Evolutionary conservation across 1,140 invertebrate species (phyloP), one percentile per base, ranked within the genome.

Genomic region (Venturia canescens): DNA sequence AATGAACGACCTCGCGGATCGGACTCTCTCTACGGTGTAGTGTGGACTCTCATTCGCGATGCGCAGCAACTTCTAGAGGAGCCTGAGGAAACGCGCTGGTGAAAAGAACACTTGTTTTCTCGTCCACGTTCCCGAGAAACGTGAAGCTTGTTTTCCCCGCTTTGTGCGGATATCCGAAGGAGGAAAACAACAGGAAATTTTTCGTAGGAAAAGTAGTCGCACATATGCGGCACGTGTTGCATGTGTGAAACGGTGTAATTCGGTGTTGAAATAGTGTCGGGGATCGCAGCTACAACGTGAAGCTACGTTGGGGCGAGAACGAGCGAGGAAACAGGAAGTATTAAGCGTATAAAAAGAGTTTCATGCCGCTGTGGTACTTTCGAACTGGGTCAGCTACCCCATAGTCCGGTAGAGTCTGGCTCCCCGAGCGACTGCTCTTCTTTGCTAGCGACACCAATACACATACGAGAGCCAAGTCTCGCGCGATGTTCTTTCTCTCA

Each of bases 221-320:
- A 53, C n/a, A n/a, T n/a, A n/a, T n/a, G n/a, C n/a, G 50, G 50
- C 50, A 53, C 50, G 50, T 53, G 50, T 11, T 53, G 5, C n/a
- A 53, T 53, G n/a, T 53, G n/a, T 53, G n/a, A 2, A 53, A 3
- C 50, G 6, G 13, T 5, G 38, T 44, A 44, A 3, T n/a, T 21
- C n/a, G 16, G 50, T 21, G 50, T n/a, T 53, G 50, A 53, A 53
- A 53, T 44, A 44, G 13, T 11, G 50, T 53, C 50, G 11, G 50
- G n/a, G 50, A n/a, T 53, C 50, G 50, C n/a, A n/a, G 50, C 50
- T 1, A 15, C 50, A 84, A 82, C 79, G 83, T 84, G 77, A 80
- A 84, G 82, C 78, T 83, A 81, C 50, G 82, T 78, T 78, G 50
- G 80, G 50, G 80, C 29, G 74, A 48, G 44, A 57, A 48, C 18